These are phyloP conservation scores for Discoglossus pictus DNA, from an alignment of 2,797 vertebrate species.

Conservation along the genomic window DNA sequence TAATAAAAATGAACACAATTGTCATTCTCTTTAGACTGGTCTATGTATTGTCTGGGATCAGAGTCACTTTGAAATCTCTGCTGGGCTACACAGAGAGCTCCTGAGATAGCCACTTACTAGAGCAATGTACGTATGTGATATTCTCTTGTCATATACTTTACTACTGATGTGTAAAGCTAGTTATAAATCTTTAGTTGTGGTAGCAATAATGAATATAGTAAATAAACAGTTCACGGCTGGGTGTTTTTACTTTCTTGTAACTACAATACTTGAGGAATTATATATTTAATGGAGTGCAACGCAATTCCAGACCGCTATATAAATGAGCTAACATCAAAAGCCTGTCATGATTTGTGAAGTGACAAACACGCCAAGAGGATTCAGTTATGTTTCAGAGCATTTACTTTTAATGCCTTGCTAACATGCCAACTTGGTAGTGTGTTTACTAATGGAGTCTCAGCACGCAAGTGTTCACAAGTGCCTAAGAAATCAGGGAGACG, in stretches of 20 bases:
- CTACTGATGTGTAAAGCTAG: background rate
- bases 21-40: background rate
- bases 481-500: too few species aligned
- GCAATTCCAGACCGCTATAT: slow-evolving; percentile 33
- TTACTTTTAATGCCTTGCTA: slow-evolving; percentile 5
- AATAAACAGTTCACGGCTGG: slow-evolving; percentile 30
- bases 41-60: background rate
- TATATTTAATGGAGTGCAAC: slow-evolving; percentile 43
- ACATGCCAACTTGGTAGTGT: background rate
- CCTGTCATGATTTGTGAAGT: slow-evolving; percentile 29
- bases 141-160: background rate
- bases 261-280: slow-evolving; percentile 27
- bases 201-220: slow-evolving; percentile 16
- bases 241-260: slow-evolving; percentile 33
- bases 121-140: slow-evolving; percentile 3
- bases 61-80: slow-evolving; percentile 12
- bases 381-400: slow-evolving; percentile 22
- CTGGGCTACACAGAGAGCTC: background rate
- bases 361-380: slow-evolving; percentile 17
- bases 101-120: background rate
- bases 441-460: too few species aligned
- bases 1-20: background rate
- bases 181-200: slow-evolving; percentile 4
- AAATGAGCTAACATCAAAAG: slow-evolving; percentile 43
- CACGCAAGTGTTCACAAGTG: too few species aligned